Base-by-base conservation (phyloP, 2,113 vertebrate species). In the Saimiri boliviensis region DNA sequence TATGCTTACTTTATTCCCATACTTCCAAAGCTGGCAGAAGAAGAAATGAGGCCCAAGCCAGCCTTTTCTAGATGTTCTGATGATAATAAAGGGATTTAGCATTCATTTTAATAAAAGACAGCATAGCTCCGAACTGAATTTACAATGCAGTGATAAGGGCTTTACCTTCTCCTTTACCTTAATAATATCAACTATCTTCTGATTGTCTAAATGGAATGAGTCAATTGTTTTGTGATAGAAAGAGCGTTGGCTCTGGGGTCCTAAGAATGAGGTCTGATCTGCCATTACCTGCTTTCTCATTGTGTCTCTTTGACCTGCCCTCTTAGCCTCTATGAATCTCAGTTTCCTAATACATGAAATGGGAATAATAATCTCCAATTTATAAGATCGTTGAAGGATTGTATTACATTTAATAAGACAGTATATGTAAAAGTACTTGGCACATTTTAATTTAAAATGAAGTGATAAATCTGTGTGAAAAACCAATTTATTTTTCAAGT, bases 401-500 rank as follows among this genome's bases (percentile, higher is more conserved):
- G 40, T 74, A 49, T 92, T 77, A 81, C 21, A 45, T 40, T 85
- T 40, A 92, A 76, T 68, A 60, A 81, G 63, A 60, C 27, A 82
- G 35, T 79, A 8, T 21, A n/a, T 49, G 10, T 77, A 54, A 76
- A 79, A 82, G 52, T 32, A 8, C 1, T n/a, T 40, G 58, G 6
- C 4, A 45, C 4, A 8, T 8, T 20, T 70, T 71, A 30, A 90
- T 30, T 90, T 92, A 89, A 68, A 52, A 73, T 27, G n/a, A 58
- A 92, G 47, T 60, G 85, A 68, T 92, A 68, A 90, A 63, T 84
- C 35, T 42, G 2, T 9, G 5, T 74, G 47, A 79, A 80, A 83
- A 94, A 82, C 47, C 30, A n/a, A 83, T 79, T 93, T 66, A 37
- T 86, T 84, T 94, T 94, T 86, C 30, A 87, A 80, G 40, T 60